Conservation (phyloP, 1,140 invertebrate genomes). For the Drosophila bipectinata region DNA sequence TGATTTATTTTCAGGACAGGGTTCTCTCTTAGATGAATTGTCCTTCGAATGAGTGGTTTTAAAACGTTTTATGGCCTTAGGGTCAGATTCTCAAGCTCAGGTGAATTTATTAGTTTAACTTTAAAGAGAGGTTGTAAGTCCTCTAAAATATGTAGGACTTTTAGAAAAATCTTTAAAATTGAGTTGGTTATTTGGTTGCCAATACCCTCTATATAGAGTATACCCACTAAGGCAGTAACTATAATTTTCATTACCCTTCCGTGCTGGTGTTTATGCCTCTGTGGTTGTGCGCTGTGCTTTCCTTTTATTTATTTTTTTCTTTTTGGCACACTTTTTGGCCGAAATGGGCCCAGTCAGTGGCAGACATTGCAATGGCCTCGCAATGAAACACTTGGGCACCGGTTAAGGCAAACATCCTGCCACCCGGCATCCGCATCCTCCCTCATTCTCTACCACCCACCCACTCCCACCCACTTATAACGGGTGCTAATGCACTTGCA, state of each 20-base stretch:
- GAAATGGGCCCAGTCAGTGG: constrained; percentile 30
- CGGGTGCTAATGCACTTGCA: constrained; percentile 80
- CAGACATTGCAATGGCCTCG: constrained; percentile 45
- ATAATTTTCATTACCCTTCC: constrained; percentile 64
- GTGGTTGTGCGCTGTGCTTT: constrained; percentile 14
- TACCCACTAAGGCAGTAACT: constrained; percentile 27
- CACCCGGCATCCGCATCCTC: constrained; percentile 12
- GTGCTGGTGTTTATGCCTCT: constrained; percentile 55
- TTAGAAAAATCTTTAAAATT: not conserved
- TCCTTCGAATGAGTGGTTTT: constrained; percentile 1
- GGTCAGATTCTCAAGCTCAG: constrained; percentile 3
- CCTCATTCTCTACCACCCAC: constrained; percentile 4
- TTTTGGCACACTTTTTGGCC: constrained; percentile 46
- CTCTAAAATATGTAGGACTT: no score
- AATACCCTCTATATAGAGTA: not conserved
- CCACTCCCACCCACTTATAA: constrained; percentile 18
- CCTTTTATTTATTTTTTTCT: constrained; percentile 1
- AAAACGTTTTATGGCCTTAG: constrained; percentile 12
- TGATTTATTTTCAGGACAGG: constrained; percentile 13
- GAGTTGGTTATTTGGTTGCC: not conserved
- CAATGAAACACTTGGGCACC: constrained; percentile 57
- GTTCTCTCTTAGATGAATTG: not conserved
- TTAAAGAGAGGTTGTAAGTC: not conserved
- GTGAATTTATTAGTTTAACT: constrained; percentile 1
- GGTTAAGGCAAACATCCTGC: constrained; percentile 74